Conservation (phyloP, 92 coral and sea anemone species). For the Epizoanthus illoricatus region DNA sequence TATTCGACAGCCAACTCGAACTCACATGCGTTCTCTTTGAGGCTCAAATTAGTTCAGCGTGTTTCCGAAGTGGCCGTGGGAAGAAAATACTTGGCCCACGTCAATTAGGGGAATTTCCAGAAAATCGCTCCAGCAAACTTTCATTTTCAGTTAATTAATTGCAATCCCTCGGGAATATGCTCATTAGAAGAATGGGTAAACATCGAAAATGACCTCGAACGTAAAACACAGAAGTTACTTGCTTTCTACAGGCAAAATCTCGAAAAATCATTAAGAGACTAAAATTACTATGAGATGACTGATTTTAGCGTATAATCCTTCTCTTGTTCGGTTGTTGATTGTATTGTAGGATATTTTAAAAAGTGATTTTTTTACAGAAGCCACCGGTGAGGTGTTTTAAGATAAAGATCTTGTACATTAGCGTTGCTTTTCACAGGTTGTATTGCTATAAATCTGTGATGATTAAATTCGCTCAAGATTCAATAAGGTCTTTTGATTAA, state of each 20-base stretch:
- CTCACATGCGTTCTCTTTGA: not conserved
- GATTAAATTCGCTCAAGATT: conserved; percentile 40
- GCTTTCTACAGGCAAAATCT: not conserved
- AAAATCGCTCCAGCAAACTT: conserved; percentile 34
- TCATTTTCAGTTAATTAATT: conserved; percentile 40
- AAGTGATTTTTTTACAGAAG: conserved; percentile 16
- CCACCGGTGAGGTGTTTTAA: conserved; percentile 7
- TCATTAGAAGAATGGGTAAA: conserved; percentile 32
- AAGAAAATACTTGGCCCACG: conserved; percentile 1
- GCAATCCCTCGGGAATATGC: conserved; percentile 39
- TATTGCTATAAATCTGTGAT: conserved; percentile 35
- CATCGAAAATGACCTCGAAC: not conserved
- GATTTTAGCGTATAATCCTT: not conserved
- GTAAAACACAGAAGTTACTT: not conserved
- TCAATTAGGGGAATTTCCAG: conserved; percentile 45
- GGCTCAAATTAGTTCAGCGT: conserved; percentile 24
- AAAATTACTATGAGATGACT: conserved; percentile 13
- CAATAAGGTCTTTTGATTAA: conserved; percentile 39
- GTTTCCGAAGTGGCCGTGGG: conserved; percentile 14
- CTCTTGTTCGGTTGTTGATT: conserved; percentile 25
- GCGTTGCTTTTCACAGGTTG: conserved; percentile 27
- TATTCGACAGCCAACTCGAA: conserved; percentile 1
- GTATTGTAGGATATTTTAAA: conserved; percentile 8
- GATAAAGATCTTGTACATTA: conserved; percentile 45
- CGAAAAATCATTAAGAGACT: not conserved